A percentile compares a stretch with the other conserved stretches of the same genome.
These are phyloP conservation scores for Chamaetylas fuelleborni DNA, from an alignment of 2,113 vertebrate species.

Conservation along the genomic window DNA sequence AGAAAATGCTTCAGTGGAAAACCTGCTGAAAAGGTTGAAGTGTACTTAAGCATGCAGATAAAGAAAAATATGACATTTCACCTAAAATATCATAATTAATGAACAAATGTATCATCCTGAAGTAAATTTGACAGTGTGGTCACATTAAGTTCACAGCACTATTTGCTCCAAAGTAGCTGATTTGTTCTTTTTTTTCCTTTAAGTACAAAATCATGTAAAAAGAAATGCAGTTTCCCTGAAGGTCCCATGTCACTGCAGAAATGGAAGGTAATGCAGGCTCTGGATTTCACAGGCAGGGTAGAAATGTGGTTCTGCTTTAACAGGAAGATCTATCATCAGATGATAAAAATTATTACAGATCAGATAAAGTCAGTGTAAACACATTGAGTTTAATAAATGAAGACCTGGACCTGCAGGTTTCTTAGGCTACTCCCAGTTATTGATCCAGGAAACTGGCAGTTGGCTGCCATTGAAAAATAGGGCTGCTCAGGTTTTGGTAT, in stretches of 20 bases:
- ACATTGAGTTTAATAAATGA: not conserved
- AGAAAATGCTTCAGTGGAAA: not conserved
- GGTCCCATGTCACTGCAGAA: not conserved
- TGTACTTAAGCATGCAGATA: not conserved
- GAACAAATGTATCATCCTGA: not conserved
- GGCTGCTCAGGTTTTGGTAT: not conserved
- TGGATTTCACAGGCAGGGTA: not conserved
- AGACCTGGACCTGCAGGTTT: not conserved
- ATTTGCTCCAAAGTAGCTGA: not conserved
- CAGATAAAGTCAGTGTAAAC: not conserved
- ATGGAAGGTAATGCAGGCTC: not conserved
- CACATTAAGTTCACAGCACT: not conserved
- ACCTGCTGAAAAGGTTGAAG: not conserved
- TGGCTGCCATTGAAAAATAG: not conserved
- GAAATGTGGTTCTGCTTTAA: not conserved
- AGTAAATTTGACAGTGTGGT: not conserved
- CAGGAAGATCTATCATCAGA: not conserved
- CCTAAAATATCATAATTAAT: not conserved
- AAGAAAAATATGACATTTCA: conserved; percentile 11
- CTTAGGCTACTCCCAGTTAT: not conserved
- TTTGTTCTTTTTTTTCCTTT: not conserved
- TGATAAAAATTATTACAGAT: not conserved
- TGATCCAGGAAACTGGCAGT: not conserved
- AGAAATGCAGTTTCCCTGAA: not conserved
- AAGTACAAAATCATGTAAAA: not conserved